Conservation (phyloP, 2,797 vertebrate species). For the Glossophaga mutica region DNA sequence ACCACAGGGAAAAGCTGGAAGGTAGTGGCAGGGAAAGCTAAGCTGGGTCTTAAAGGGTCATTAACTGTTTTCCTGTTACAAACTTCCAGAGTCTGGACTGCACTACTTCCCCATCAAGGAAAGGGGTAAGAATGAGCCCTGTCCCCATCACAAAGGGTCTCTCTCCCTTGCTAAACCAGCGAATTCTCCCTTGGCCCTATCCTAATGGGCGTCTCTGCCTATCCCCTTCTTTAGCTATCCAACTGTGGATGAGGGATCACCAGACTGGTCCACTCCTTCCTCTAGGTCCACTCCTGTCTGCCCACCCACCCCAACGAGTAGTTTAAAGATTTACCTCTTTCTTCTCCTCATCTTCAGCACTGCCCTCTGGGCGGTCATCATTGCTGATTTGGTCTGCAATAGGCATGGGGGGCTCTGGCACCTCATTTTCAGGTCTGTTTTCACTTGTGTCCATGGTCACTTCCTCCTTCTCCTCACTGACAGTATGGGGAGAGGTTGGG, state of each 20-base stretch:
- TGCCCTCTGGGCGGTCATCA: slow-evolving; percentile 72
- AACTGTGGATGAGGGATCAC: slow-evolving; percentile 43
- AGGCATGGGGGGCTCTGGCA: slow-evolving; percentile 68
- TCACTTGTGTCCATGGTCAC: slow-evolving; percentile 79
- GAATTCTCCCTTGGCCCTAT: slow-evolving; percentile 63
- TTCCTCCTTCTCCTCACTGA: slow-evolving; percentile 80
- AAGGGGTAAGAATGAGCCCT: slow-evolving; percentile 10
- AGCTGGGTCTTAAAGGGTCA: neutral
- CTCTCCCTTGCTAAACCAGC: slow-evolving; percentile 71
- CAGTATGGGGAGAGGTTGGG: slow-evolving; percentile 49
- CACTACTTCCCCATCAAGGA: neutral
- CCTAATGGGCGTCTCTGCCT: slow-evolving; percentile 39
- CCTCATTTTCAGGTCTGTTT: slow-evolving; percentile 75
- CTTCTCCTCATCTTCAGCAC: slow-evolving; percentile 80
- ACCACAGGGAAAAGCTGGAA: neutral
- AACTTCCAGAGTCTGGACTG: slow-evolving; percentile 5
- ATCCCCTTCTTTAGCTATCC: slow-evolving; percentile 42
- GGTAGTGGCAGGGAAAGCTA: slow-evolving; percentile 11
- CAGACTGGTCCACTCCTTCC: slow-evolving; percentile 51
- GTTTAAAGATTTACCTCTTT: slow-evolving; percentile 80
- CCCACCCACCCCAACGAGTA: slow-evolving; percentile 49
- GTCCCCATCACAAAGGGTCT: slow-evolving; percentile 44
- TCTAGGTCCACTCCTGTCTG: neutral
- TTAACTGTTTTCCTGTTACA: slow-evolving; percentile 2
- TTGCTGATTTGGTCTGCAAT: slow-evolving; percentile 69